phyloP scores from a whole-genome alignment of 2,888 invertebrate genomes.

The Holacanthella duospinosa region DNA sequence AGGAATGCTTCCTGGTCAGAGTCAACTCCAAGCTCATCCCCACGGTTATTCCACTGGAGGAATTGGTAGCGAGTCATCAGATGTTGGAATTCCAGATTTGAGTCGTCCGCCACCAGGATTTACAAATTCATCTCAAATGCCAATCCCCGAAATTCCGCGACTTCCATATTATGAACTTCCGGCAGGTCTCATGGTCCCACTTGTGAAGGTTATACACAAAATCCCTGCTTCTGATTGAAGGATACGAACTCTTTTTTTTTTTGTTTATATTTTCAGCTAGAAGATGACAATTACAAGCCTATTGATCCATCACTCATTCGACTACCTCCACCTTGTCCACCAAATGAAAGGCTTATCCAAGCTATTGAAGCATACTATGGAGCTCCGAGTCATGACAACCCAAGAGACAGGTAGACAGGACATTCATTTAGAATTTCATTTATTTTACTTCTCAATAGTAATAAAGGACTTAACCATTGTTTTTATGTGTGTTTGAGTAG shows the following conservation, averaged over 20 bases:
- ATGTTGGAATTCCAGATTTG: slow-evolving; percentile 36
- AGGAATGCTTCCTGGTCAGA: background rate
- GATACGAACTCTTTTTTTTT: background rate
- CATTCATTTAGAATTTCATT: background rate
- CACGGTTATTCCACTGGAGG: background rate
- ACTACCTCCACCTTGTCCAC: slow-evolving; percentile 88
- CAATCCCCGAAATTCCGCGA: slow-evolving; percentile 33
- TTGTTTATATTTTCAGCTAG: slow-evolving; percentile 11
- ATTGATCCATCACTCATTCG: slow-evolving; percentile 82
- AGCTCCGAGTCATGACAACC: slow-evolving; percentile 85
- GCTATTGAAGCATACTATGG: slow-evolving; percentile 96
- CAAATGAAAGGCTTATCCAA: slow-evolving; percentile 79
- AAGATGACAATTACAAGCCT: slow-evolving; percentile 64
- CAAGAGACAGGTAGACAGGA: slow-evolving; percentile 66
- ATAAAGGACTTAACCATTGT: background rate
- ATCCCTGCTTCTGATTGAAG: too few relatives aligned
- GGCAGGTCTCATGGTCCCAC: slow-evolving; percentile 94
- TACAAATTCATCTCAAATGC: slow-evolving; percentile 23
- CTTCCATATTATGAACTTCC: slow-evolving; percentile 92
- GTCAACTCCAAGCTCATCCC: slow-evolving; percentile 7
- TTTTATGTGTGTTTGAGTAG: slow-evolving; percentile 38
- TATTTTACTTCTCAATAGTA: too few relatives aligned
- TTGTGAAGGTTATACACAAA: slow-evolving; percentile 87
- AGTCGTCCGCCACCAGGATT: slow-evolving; percentile 39
- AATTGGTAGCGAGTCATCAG: background rate